phyloP scores from a whole-genome alignment of 2,113 vertebrate genomes.

The Dermatemys mawii region DNA sequence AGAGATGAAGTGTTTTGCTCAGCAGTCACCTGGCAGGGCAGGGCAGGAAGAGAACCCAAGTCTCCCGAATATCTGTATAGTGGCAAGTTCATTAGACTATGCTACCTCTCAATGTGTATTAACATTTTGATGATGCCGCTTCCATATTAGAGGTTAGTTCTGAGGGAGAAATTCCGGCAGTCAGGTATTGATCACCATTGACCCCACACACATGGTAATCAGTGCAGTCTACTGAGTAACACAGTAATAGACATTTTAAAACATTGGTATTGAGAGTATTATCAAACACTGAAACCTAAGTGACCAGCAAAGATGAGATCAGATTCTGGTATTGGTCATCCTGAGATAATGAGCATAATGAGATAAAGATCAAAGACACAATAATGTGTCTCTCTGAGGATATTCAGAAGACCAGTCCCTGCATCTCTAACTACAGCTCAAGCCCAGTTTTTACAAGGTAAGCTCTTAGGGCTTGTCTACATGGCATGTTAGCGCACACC shows the following conservation, averaged over 20 bases:
- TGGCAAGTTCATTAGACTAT: not conserved
- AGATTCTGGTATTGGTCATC: not conserved
- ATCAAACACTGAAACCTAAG: not conserved
- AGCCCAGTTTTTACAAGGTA: not conserved
- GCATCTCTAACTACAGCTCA: not conserved
- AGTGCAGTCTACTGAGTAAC: not conserved
- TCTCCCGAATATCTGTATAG: not conserved
- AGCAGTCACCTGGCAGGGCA: not conserved
- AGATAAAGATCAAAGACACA: not conserved
- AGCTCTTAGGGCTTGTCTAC: no score
- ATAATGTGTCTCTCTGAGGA: not conserved
- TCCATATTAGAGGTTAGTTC: fast-evolving
- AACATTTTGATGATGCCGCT: not conserved
- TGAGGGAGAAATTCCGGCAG: not conserved
- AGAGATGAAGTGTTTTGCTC: not conserved
- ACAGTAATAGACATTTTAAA: not conserved
- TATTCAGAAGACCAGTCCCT: not conserved
- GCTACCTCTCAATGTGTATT: fast-evolving
- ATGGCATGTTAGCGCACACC: no score
- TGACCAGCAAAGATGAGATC: not conserved
- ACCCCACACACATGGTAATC: not conserved
- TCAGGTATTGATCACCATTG: not conserved
- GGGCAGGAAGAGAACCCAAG: not conserved
- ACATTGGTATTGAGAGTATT: not conserved
- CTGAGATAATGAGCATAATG: not conserved